Evolutionary conservation across 2,888 invertebrate species (phyloP).

Genomic region (Eudemis profundana): DNA sequence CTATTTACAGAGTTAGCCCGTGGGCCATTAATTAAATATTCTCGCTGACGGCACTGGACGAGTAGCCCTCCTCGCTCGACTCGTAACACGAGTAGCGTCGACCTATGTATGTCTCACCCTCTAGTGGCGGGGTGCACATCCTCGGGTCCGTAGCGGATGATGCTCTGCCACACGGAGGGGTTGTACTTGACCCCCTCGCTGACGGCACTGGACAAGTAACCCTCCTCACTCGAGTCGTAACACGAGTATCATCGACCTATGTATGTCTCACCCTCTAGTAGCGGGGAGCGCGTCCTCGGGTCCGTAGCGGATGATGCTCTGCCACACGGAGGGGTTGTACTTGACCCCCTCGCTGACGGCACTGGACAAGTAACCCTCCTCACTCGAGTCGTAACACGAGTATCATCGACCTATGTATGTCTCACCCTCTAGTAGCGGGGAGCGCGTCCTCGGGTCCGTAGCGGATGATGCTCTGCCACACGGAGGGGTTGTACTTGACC

Average conservation of each 20-base stretch:
- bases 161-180: constrained; percentile 88
- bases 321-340: constrained; percentile 88
- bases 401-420: too few species aligned
- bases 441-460: constrained; percentile 56
- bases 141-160: constrained; percentile 85
- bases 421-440: too few species aligned
- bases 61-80: too few species aligned
- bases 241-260: too few species aligned
- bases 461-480: constrained; percentile 89
- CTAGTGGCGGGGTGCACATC: constrained; percentile 68
- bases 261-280: constrained; percentile 84
- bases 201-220: constrained; percentile 87
- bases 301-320: constrained; percentile 87
- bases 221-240: too few species aligned
- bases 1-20: too few species aligned
- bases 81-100: too few species aligned
- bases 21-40: too few species aligned
- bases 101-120: too few species aligned
- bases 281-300: constrained; percentile 81
- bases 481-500: constrained; percentile 83
- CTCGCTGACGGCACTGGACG: too few species aligned
- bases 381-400: too few species aligned
- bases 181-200: constrained; percentile 91
- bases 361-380: constrained; percentile 90
- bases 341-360: constrained; percentile 90